A percentile compares a stretch with the other conserved stretches of the same genome.
phyloP scores from a whole-genome alignment of 2,797 vertebrate species.

The Enteromius fasciolatus region DNA sequence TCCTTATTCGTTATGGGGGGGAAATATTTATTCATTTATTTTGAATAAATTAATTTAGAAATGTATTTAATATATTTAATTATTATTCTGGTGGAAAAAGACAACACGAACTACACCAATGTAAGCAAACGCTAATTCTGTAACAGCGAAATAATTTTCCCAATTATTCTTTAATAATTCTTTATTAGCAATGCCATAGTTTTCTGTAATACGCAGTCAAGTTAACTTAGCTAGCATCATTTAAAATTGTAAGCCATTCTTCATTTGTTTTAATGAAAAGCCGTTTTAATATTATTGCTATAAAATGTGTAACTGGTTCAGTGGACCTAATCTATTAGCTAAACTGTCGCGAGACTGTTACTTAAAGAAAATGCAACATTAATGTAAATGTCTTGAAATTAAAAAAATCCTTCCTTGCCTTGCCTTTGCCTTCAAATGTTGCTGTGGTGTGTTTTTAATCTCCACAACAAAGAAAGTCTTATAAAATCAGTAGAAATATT shows the following conservation, averaged over 20 bases:
- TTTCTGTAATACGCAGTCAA: neutral
- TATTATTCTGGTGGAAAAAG: neutral
- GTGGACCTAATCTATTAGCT: neutral
- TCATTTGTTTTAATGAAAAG: neutral
- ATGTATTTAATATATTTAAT: neutral
- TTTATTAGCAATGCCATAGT: neutral
- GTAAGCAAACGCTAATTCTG: neutral
- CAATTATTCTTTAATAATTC: too few relatives aligned
- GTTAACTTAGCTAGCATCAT: neutral
- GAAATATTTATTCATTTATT: too few relatives aligned
- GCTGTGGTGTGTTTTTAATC: neutral
- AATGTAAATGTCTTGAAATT: neutral
- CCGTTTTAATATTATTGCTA: neutral
- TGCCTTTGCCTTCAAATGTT: neutral
- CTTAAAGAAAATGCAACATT: neutral
- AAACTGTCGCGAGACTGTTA: too few relatives aligned
- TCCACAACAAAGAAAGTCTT: neutral
- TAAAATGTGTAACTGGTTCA: neutral
- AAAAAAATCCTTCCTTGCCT: neutral
- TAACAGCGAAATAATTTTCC: neutral
- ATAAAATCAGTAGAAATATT: neutral
- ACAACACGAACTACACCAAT: neutral
- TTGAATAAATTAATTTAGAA: too few relatives aligned
- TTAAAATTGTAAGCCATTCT: neutral
- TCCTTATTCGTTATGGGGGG: too few relatives aligned